These are phyloP conservation scores for Chymomyza amoena DNA, from an alignment of 2,888 invertebrate genomes.

Conservation along the genomic window DNA sequence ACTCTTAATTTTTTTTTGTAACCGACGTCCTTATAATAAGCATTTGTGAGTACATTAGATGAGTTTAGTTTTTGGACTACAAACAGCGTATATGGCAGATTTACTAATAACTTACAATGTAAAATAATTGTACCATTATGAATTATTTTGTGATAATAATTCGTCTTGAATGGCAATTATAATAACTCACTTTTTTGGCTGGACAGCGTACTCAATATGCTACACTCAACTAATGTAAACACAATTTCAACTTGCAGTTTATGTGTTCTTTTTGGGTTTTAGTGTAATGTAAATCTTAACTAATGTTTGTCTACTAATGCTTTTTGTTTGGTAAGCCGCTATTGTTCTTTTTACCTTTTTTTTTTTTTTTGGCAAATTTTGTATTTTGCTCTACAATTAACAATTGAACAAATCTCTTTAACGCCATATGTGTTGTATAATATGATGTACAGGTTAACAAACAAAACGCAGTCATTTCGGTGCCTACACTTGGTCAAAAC, in stretches of 20 bases:
- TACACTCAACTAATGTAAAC: not conserved
- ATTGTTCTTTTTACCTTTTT: slow-evolving; percentile 6
- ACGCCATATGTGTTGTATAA: not conserved
- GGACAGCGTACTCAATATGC: not conserved
- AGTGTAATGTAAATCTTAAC: not conserved
- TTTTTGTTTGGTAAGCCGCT: slow-evolving; percentile 33
- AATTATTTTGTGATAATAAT: not conserved
- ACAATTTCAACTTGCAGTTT: not conserved
- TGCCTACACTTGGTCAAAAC: slow-evolving; percentile 64
- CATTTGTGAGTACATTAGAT: not conserved
- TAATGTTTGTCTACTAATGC: slow-evolving; percentile 48
- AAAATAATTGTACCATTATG: no score
- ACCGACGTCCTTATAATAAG: not conserved
- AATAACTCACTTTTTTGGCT: not conserved
- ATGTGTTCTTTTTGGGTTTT: not conserved
- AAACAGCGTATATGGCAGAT: no score
- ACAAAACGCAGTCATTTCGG: slow-evolving; percentile 25
- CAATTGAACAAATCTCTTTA: not conserved
- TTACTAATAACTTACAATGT: no score
- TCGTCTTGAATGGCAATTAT: not conserved
- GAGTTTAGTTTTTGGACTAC: not conserved
- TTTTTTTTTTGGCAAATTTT: not conserved
- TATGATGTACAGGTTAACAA: slow-evolving; percentile 44
- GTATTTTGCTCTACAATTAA: not conserved
- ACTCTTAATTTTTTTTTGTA: not conserved